Base-by-base conservation (phyloP, 2,113 vertebrate species). In the Peromyscus maniculatus region DNA sequence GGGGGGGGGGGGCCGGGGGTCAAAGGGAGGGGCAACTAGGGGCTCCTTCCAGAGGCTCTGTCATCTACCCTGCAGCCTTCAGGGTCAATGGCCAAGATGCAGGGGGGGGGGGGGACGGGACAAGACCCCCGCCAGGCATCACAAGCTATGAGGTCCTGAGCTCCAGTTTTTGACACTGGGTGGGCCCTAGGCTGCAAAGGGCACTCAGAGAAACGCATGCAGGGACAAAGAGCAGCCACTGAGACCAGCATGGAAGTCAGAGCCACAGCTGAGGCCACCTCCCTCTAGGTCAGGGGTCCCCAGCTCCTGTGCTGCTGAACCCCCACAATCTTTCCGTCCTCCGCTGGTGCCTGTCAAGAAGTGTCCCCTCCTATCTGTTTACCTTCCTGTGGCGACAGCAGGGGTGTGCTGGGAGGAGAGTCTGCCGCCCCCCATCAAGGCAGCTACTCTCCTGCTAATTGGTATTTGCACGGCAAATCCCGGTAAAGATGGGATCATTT, bases 381-480 rank as follows among this genome's bases (percentile, higher is more conserved):
- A 87, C 39, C 36, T 33, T 72, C 59, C 39, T 43, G 19, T 3
- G 31, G 95, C 7, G 77, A 7, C 67, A 31, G 39, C 0, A 24
- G 21, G 39, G 74, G 80, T 84, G 26, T 43, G 1, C 0, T 67
- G 79, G 91, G 33, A 91, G 71, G 91, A 95, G 55, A 96, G 39
- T 10, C 49, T 21, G n/a, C 28, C n/a, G 67, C 74, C 55, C 89
- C 88, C 28, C 43, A 66, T 24, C 87, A 43, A 74, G 79, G 91
- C 83, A 96, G 93, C 92, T 19, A 19, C 91, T 82, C 72, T 91
- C 71, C 49, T 75, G 57, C 90, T 98, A 98, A 98, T 98, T 98
- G 98, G 72, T 97, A 97, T 98, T 98, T 98, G 97, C 98, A 86
- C 90, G 97, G 97, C 96, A 97, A 98, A 98, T 91, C 93, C 91